phyloP scores from a whole-genome alignment of 2,113 vertebrate species.

The Genyomyrus donnyi region DNA sequence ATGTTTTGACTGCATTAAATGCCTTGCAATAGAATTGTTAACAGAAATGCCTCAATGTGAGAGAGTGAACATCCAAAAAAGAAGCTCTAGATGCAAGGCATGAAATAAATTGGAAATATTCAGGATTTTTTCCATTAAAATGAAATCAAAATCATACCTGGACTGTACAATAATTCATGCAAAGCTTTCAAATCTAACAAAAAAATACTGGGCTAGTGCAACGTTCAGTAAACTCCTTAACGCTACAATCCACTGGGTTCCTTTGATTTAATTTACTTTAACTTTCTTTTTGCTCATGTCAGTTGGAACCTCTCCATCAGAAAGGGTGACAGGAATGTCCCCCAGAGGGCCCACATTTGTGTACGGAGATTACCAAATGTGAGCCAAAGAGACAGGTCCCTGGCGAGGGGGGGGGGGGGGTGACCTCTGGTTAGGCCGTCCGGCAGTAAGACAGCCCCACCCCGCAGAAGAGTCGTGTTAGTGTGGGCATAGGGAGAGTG shows the following conservation, averaged over 20 bases:
- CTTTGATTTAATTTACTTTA: background rate
- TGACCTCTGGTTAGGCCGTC: background rate
- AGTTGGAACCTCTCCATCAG: background rate
- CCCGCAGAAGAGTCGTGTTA: background rate
- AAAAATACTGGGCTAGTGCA: background rate
- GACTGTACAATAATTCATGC: background rate
- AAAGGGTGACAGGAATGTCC: background rate
- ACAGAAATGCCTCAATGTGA: background rate
- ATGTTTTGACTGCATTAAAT: background rate
- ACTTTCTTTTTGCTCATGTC: background rate
- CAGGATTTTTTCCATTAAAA: background rate
- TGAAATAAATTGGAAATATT: background rate
- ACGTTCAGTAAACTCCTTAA: background rate
- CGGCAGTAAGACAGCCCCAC: background rate
- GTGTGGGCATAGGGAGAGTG: background rate
- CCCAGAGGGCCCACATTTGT: background rate
- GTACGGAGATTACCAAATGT: background rate
- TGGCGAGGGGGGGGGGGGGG: background rate
- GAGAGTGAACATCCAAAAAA: background rate
- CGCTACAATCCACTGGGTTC: background rate
- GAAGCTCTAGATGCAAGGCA: background rate
- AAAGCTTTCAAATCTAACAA: background rate
- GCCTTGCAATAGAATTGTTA: background rate
- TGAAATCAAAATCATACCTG: background rate
- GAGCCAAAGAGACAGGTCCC: background rate